Percentiles rank a stretch among this genome's conserved stretches.
Conservation (phyloP, 2,113 vertebrate genomes). For the Gnathonemus echidnorhynchus region DNA sequence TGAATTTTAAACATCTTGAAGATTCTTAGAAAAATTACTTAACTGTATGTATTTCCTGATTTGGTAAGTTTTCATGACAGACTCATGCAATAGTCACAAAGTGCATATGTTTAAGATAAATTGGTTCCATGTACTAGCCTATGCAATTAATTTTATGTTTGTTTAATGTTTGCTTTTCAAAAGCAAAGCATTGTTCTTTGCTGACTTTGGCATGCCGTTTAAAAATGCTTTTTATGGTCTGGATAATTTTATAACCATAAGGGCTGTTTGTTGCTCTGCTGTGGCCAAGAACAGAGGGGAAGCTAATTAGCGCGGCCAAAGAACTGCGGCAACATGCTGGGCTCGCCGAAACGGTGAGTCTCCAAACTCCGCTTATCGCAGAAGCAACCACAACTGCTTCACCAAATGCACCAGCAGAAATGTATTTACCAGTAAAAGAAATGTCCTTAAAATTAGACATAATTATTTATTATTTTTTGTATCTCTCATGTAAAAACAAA, state of each 20-base stretch:
- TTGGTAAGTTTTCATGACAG: background rate
- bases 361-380: background rate
- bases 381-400: background rate
- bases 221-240: background rate
- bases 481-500: background rate
- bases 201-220: background rate
- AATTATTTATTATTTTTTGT: background rate
- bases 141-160: background rate
- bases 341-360: background rate
- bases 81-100: background rate
- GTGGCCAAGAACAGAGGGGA: background rate
- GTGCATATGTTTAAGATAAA: background rate
- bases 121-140: background rate
- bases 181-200: background rate
- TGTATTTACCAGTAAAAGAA: background rate
- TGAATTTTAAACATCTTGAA: background rate
- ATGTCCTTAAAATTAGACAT: background rate
- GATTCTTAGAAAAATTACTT: background rate
- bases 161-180: background rate
- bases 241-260: background rate
- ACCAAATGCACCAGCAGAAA: background rate
- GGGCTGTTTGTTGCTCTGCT: background rate
- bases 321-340: background rate
- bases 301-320: background rate
- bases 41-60: background rate